These are phyloP conservation scores for Tenodera sinensis DNA, from an alignment of 2,888 invertebrate species.

Conservation along the genomic window DNA sequence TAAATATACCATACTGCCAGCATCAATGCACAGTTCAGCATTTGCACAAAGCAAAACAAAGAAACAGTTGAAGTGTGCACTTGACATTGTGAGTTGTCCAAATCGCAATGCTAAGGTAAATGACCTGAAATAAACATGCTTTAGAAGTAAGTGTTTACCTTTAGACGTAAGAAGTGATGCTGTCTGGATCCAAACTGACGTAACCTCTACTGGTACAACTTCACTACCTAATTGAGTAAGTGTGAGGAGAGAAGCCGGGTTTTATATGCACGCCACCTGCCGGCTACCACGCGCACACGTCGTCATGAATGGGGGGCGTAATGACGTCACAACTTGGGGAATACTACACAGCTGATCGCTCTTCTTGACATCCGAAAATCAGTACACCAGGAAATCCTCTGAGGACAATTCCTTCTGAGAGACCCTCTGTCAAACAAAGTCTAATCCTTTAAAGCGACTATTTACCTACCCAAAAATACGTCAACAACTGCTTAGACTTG, in stretches of 20 bases:
- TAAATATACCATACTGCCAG: too few relatives aligned
- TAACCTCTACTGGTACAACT: not conserved
- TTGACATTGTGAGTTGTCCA: too few relatives aligned
- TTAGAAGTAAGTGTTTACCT: not conserved
- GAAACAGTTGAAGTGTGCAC: too few relatives aligned
- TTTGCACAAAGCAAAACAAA: too few relatives aligned
- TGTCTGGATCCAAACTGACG: not conserved
- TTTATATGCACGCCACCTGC: not conserved
- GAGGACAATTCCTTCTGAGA: not conserved
- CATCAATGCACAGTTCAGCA: too few relatives aligned
- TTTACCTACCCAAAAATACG: too few relatives aligned
- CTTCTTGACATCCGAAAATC: not conserved
- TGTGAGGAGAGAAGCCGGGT: not conserved
- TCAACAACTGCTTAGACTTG: too few relatives aligned
- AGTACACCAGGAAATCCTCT: not conserved
- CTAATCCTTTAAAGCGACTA: too few relatives aligned
- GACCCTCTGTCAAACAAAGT: too few relatives aligned
- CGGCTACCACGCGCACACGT: not conserved
- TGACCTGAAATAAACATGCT: too few relatives aligned
- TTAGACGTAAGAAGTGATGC: not conserved
- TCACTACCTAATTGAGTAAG: not conserved
- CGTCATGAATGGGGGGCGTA: not conserved
- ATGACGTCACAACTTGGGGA: not conserved
- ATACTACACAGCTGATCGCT: not conserved
- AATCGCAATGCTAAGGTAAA: too few relatives aligned